Percentiles rank a stretch among this genome's conserved stretches.
These are phyloP conservation scores for Tragelaphus imberbis DNA, from an alignment of 2,113 vertebrate species.

Conservation along the genomic window DNA sequence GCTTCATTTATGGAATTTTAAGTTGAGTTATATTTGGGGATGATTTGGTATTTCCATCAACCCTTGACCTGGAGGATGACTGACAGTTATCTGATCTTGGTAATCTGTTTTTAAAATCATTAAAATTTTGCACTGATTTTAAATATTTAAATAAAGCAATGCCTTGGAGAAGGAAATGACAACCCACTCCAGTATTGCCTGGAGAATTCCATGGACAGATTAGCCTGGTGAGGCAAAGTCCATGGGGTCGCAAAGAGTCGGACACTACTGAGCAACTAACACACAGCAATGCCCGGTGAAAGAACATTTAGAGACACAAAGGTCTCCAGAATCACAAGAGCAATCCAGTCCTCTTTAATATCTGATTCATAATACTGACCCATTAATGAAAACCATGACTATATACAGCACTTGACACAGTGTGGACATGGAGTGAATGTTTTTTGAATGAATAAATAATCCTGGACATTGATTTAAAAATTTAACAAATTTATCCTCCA, in stretches of 20 bases:
- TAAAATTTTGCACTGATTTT: not conserved
- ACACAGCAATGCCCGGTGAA: not conserved
- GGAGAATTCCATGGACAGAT: not conserved
- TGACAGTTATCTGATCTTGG: not conserved
- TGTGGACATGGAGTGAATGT: not conserved
- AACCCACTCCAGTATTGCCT: not conserved
- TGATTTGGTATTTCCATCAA: not conserved
- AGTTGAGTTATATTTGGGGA: not conserved
- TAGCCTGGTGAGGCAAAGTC: not conserved
- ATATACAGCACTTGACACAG: not conserved
- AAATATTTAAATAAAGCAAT: not conserved
- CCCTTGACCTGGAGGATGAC: not conserved
- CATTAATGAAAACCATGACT: not conserved
- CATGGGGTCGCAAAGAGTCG: rapidly evolving
- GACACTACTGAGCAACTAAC: not conserved
- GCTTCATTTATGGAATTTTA: not conserved
- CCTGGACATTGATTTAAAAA: not conserved
- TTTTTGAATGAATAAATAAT: not conserved
- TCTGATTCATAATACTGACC: not conserved
- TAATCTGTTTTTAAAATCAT: not conserved
- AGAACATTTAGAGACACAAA: not conserved
- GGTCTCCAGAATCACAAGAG: not conserved
- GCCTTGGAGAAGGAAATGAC: not conserved
- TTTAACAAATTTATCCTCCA: not conserved
- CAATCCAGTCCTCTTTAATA: not conserved